Evolutionary conservation across 2,888 invertebrate species (phyloP).

Genomic region (Morpho helenor): DNA sequence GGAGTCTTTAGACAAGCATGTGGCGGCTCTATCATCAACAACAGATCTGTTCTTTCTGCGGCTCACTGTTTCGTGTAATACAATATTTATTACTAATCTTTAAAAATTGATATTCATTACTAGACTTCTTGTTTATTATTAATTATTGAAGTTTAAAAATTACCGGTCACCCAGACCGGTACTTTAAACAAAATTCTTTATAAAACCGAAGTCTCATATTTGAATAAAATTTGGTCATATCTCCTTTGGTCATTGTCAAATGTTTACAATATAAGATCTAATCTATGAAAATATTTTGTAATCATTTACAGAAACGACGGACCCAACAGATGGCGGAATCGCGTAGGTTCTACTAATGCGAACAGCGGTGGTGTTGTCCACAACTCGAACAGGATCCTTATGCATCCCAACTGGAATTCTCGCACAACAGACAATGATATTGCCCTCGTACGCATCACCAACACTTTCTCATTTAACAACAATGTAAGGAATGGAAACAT

Average conservation of each 20-base stretch:
- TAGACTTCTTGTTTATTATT: too few species aligned
- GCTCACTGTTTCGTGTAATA: conserved; percentile 39
- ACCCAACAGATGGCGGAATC: conserved; percentile 13
- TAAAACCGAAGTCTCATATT: too few species aligned
- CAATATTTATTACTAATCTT: too few species aligned
- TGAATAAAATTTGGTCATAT: too few species aligned
- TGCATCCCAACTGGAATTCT: conserved; percentile 45
- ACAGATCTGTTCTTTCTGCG: conserved; percentile 39
- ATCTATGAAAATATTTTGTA: background rate
- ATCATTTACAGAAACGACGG: conserved; percentile 22
- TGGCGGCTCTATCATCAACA: conserved; percentile 40
- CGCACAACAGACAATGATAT: conserved; percentile 42
- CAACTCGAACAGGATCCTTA: conserved; percentile 26
- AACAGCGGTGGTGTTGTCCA: conserved; percentile 42
- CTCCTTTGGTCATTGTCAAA: too few species aligned
- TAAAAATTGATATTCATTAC: too few species aligned
- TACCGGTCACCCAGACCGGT: too few species aligned
- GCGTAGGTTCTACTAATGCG: conserved; percentile 31
- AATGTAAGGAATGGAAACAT: conserved; percentile 36
- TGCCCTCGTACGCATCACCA: conserved; percentile 40
- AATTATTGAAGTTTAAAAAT: too few species aligned
- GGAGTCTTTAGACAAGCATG: conserved; percentile 23
- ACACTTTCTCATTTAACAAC: conserved; percentile 33
- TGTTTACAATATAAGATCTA: too few species aligned
- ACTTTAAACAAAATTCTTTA: too few species aligned